phyloP scores from a whole-genome alignment of 2,797 vertebrate genomes.

The Pseudochaenichthys georgianus region DNA sequence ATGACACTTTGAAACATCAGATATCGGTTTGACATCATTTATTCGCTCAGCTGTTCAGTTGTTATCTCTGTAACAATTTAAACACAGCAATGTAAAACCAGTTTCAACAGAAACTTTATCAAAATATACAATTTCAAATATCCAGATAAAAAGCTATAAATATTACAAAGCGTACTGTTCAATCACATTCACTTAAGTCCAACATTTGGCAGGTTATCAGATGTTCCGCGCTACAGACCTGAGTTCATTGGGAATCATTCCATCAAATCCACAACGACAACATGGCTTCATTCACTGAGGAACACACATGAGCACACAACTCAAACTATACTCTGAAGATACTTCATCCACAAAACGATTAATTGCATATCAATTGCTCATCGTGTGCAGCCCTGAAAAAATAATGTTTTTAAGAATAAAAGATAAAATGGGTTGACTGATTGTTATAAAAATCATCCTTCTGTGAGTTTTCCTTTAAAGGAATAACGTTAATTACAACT shows the following conservation, averaged over 20 bases:
- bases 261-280: neutral
- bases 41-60: constrained; percentile 12
- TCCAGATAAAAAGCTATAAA: neutral
- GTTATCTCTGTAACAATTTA: neutral
- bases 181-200: neutral
- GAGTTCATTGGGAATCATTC: constrained; percentile 22
- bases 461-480: too few relatives aligned
- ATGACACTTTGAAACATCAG: neutral
- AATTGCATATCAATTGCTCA: too few relatives aligned
- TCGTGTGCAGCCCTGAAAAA: too few relatives aligned
- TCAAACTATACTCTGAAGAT: neutral
- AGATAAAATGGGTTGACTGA: too few relatives aligned
- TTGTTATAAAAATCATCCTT: too few relatives aligned
- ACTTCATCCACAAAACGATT: too few relatives aligned
- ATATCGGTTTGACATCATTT: constrained; percentile 11
- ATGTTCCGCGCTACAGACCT: constrained; percentile 28
- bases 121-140: constrained; percentile 11
- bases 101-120: constrained; percentile 3
- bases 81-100: neutral
- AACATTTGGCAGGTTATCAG: constrained; percentile 12
- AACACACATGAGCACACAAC: neutral
- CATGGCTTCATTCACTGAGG: neutral
- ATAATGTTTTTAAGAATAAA: too few relatives aligned
- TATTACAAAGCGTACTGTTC: neutral
- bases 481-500: neutral